A percentile compares a stretch with the other conserved stretches of the same genome.
Evolutionary conservation across 2,113 vertebrate genomes (phyloP).

Genomic region (Oryzias curvinotus): DNA sequence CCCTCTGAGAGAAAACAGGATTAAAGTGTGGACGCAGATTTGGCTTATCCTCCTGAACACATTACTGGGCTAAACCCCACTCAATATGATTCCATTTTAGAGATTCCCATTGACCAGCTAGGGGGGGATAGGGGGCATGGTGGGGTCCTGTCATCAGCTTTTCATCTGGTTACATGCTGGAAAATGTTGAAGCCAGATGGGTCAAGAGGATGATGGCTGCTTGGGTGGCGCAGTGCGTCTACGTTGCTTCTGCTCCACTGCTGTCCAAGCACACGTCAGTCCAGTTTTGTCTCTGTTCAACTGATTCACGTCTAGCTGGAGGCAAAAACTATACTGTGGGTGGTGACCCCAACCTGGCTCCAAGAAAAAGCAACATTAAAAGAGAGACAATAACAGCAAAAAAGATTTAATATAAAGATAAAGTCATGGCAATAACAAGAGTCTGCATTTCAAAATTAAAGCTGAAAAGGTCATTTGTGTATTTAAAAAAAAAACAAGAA

Average conservation of each 20-base stretch:
- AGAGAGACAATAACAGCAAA: neutral
- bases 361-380: conserved; percentile 4
- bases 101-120: conserved; percentile 29
- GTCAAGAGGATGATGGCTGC: conserved; percentile 38
- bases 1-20: conserved; percentile 62
- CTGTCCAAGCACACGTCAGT: conserved; percentile 28
- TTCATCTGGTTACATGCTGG: conserved; percentile 30
- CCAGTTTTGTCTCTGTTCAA: conserved; percentile 31
- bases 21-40: conserved; percentile 52
- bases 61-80: conserved; percentile 53
- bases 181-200: conserved; percentile 27
- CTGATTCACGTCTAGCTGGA: conserved; percentile 47
- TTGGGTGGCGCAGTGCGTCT: conserved; percentile 17
- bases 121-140: neutral
- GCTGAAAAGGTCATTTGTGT: too few relatives aligned
- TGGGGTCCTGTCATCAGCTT: conserved; percentile 4
- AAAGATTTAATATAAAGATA: neutral
- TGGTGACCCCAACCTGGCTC: conserved; percentile 21
- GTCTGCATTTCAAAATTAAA: too few relatives aligned
- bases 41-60: conserved; percentile 50
- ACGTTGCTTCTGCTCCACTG: conserved; percentile 21
- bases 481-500: too few relatives aligned
- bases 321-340: conserved; percentile 8
- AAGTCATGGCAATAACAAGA: too few relatives aligned
- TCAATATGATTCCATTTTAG: conserved; percentile 45